phyloP scores from a whole-genome alignment of 2,113 vertebrate genomes.

The Himantopus leucocephalus region DNA sequence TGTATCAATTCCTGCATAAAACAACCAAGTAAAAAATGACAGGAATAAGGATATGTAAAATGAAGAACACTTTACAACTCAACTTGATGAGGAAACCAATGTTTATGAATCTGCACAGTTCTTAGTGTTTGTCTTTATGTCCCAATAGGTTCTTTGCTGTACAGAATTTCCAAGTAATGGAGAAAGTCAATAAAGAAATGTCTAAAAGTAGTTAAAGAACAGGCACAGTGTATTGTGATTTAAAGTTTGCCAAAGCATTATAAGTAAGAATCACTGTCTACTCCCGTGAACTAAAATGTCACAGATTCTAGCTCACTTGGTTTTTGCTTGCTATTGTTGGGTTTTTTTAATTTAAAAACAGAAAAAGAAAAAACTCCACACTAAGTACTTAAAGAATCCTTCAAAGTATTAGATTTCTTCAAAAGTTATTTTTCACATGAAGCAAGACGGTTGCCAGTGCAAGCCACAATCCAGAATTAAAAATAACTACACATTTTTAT shows the following conservation, averaged over 20 bases:
- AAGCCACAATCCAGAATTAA: background rate
- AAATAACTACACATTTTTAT: background rate
- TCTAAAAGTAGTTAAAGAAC: background rate
- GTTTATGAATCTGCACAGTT: background rate
- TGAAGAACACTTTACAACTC: background rate
- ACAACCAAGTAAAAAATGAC: background rate
- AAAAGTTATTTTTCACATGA: background rate
- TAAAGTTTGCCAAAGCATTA: background rate
- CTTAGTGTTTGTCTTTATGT: background rate
- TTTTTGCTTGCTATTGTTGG: background rate
- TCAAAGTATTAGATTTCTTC: background rate
- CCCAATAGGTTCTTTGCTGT: background rate
- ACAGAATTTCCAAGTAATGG: background rate
- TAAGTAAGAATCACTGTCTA: background rate
- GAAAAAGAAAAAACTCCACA: background rate
- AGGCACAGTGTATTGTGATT: background rate
- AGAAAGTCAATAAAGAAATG: background rate
- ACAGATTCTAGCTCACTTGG: background rate
- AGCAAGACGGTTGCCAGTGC: background rate
- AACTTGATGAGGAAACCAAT: background rate
- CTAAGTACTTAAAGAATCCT: background rate
- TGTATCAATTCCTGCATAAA: background rate
- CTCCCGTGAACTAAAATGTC: background rate
- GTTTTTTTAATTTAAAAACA: background rate
- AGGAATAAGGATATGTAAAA: background rate